Evolutionary conservation across 2,888 invertebrate genomes (phyloP).

Genomic region (Eugnorisma glareosa): DNA sequence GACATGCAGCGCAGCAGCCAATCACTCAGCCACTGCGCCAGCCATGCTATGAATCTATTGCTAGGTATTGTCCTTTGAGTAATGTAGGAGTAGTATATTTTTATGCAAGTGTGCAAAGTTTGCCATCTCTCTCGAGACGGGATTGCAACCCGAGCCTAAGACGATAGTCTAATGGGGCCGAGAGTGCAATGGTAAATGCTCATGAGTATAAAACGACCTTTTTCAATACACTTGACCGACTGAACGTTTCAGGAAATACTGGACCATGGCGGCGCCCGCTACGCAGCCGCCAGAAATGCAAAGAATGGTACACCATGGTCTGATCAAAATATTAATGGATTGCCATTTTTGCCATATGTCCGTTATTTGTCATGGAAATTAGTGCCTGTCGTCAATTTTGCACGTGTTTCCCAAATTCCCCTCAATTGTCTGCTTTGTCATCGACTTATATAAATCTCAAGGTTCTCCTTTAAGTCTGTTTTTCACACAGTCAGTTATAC

Average conservation of each 20-base stretch:
- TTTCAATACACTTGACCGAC: neutral
- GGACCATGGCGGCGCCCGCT: neutral
- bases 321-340: neutral
- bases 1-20: neutral
- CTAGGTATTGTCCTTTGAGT: neutral
- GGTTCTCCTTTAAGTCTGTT: too few species aligned
- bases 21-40: neutral
- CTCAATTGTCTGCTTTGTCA: too few species aligned
- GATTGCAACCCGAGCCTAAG: conserved; percentile 3
- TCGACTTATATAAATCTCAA: too few species aligned
- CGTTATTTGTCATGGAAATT: neutral
- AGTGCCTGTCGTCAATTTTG: neutral
- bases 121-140: neutral
- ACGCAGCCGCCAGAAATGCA: neutral
- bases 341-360: neutral
- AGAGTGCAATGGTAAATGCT: neutral
- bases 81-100: neutral
- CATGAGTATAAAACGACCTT: neutral
- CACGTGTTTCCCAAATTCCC: neutral
- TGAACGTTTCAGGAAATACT: neutral
- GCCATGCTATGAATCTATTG: neutral
- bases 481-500: too few species aligned
- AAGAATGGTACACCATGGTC: neutral
- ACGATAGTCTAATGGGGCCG: neutral
- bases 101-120: neutral